Evolutionary conservation across 2,888 invertebrate genomes (phyloP), one percentile per base, ranked within the genome.

Genomic region (Orthosia gracilis): DNA sequence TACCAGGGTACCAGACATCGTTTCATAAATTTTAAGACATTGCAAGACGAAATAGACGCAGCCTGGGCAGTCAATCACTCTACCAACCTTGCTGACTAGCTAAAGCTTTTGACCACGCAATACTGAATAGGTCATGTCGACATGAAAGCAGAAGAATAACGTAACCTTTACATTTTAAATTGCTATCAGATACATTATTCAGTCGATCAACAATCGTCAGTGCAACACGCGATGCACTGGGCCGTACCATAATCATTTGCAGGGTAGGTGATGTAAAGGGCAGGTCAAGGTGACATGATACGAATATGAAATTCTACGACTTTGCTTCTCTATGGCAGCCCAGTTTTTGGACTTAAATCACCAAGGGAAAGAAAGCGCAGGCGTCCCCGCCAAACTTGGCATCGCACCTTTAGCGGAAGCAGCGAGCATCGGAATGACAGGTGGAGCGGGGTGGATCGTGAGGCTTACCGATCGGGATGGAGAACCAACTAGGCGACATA

Each of bases 121-220:
- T 68, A 9, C 15, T 52, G 2, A 40, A 52, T 50, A 52, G 50
- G 23, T 70, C n/a, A 18, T 71, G n/a, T 13, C n/a, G n/a, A 52
- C 23, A 9, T 70, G 13, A 71, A 4, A 7, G 12, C 26, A 23
- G 31, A 23, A 40, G 15, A 23, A 71, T 49, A 15, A 49, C 47
- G 15, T 73, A 23, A 73, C 55, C 50, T 68, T 69, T n/a, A 73
- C 49, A 17, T 23, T 49, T 71, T 49, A 57, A 57, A 73, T 49
- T 23, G 55, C 73, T 47, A 17, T 57, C 23, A 2, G 18, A 13
- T 73, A 49, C 31, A 71, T 73, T 57, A 71, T 74, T 73, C 31
- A 71, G 49, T 52, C 23, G n/a, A 57, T 73, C 55, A 49, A 57
- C 40, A 73, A 18, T 40, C 17, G 23, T 73, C 40, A 49, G 23